Evolutionary conservation across 2,888 invertebrate genomes (phyloP), one percentile per base, ranked within the genome.

Genomic region (Notodromas monacha): DNA sequence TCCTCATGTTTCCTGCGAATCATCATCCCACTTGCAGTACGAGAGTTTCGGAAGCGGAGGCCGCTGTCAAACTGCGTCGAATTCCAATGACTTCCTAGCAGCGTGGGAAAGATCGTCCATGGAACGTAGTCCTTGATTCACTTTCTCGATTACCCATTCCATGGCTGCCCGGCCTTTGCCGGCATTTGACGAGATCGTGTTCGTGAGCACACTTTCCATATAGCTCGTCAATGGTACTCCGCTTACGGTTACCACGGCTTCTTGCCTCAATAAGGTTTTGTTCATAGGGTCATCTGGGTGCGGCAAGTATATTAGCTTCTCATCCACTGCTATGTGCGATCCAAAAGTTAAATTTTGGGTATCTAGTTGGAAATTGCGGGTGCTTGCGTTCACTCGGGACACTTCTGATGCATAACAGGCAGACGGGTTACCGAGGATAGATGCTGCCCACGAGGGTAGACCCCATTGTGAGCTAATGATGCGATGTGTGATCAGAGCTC

Each of bases 131-230:
- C n/a, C n/a, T n/a, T n/a, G n/a, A n/a, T 84, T 77, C 36, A 92
- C 58, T 53, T 70, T 77, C 30, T 65, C 66, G 42, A 96, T 86
- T n/a, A 86, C 92, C 81, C 81, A 89, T 55, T 96, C 92, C 52
- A 96, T 74, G 2, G 86, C 92, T 55, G 73, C 38, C 6, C 27
- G 27, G 6, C 27, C 27, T 60, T 86, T 92, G 33, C 68, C 65
- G 29, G 92, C 86, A 55, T 96, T 96, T 31, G 64, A 55, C 30
- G 77, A 74, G 44, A 92, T 86, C 45, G 64, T 72, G 39, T 65
- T 69, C 15, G 81, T 61, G 36, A 96, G 56, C 35, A 84, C 52
- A 47, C 73, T 73, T 56, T 96, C 92, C 66, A 92, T 70, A 45
- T 86, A 89, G 49, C 67, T 70, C 39, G 72, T 72, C 10, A 96